Evolutionary conservation across 1,140 invertebrate genomes (phyloP), one percentile per base, ranked within the genome.

Genomic region (Sycophaga agraensis): DNA sequence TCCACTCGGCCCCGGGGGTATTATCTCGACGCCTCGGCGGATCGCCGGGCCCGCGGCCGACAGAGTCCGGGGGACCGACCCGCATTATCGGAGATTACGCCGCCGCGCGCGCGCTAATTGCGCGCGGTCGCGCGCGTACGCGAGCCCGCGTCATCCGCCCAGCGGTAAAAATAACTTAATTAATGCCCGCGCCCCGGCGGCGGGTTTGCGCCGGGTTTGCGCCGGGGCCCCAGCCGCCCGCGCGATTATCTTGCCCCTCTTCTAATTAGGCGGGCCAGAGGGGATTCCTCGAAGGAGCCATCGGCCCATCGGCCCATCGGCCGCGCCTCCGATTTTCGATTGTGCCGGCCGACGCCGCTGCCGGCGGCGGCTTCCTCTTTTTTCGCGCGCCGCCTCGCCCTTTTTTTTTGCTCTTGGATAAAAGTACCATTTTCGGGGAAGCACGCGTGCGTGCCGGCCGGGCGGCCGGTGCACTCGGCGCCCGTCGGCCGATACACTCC

Each of bases 161-260:
- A 65, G 50, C 64, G 66, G 69, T 73, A 72, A 73, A 73, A 74
- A 70, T 73, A 73, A 75, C 71, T 76, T 75, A 73, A 76, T 75
- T 76, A 76, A 70, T 74, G 63, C n/a, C 69, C 37, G 45, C 48
- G 28, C 28, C 45, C 28, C 28, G 11, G 28, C 11, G 28, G 11
- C n/a, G 55, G 26, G 45, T 59, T 42, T 39, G 37, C 57, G 57
- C 46, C 57, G 16, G 57, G 48, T 19, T 22, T 4, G 11, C 28
- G 28, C 28, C 28, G 28, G 28, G 16, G 31, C 28, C 28, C 5
- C 28, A 4, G 28, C 28, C 28, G 28, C 28, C 5, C 28, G 49
- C 39, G 34, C 64, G 63, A 62, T 63, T 42, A 63, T 53, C 54
- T 60, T 55, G 5, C 28, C 11, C 5, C 5, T 26, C 42, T 49